Conservation (phyloP, 2,113 vertebrate genomes). For the Ptilorrhoa leucosticta region DNA sequence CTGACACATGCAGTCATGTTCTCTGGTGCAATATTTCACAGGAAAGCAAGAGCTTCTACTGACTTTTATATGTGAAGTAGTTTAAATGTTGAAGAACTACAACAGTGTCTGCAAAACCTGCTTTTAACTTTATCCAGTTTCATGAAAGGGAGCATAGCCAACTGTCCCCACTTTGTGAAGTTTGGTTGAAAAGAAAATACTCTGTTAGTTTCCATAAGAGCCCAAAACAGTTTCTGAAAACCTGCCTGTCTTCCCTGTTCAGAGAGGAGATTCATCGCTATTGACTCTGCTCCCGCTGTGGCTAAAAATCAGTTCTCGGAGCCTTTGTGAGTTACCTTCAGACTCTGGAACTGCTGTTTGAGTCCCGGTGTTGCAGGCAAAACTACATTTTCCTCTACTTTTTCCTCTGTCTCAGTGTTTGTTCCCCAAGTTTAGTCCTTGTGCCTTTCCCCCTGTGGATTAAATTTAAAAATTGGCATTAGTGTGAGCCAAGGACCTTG, state of each 20-base stretch:
- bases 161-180: neutral
- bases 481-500: neutral
- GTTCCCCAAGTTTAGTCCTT: neutral
- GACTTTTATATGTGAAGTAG: neutral
- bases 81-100: neutral
- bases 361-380: neutral
- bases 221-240: neutral
- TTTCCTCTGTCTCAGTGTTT: neutral
- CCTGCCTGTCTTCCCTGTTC: neutral
- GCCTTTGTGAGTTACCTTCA: neutral
- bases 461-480: neutral
- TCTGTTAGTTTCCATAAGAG: neutral
- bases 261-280: neutral
- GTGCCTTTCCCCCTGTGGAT: neutral
- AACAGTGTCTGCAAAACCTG: neutral
- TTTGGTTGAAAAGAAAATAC: neutral
- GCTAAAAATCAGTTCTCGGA: neutral
- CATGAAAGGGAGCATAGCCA: neutral
- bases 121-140: neutral
- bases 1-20: neutral
- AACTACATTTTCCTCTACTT: neutral
- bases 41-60: neutral
- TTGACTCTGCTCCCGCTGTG: neutral
- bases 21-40: neutral
- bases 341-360: neutral